Evolutionary conservation across 1,140 invertebrate genomes (phyloP).

Genomic region (Nasonia longicornis): DNA sequence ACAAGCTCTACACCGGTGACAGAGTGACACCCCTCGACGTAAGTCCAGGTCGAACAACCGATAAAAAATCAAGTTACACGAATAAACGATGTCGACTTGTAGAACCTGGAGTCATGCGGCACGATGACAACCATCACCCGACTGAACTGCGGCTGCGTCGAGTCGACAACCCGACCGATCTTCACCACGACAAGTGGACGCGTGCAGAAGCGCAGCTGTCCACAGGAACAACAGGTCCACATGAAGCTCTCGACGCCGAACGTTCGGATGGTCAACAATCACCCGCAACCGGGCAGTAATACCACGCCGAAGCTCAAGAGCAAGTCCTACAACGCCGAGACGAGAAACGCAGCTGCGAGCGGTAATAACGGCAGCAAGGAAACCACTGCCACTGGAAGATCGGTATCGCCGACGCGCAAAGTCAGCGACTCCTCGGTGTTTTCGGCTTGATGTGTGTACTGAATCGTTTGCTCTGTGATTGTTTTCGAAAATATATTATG

Average conservation of each 20-base stretch:
- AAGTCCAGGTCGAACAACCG: neutral
- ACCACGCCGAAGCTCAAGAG: slow-evolving; percentile 6
- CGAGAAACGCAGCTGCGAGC: neutral
- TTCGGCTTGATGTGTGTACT: neutral
- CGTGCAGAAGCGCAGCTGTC: slow-evolving; percentile 43
- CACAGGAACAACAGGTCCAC: slow-evolving; percentile 37
- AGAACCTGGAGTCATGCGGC: slow-evolving; percentile 51
- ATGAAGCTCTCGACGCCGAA: slow-evolving; percentile 38
- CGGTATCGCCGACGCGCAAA: neutral
- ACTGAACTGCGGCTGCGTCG: slow-evolving; percentile 53
- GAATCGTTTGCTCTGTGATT: neutral
- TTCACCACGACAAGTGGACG: slow-evolving; percentile 50
- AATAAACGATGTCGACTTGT: neutral
- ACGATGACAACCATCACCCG: slow-evolving; percentile 54
- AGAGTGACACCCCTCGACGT: neutral
- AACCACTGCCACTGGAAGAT: neutral
- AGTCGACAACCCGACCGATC: slow-evolving; percentile 52
- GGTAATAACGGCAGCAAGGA: neutral
- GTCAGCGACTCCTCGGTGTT: neutral
- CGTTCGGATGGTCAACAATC: slow-evolving; percentile 3
- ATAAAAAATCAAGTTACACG: too few relatives aligned
- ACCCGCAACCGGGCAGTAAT: neutral
- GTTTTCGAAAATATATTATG: too few relatives aligned
- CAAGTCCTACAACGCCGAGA: slow-evolving; percentile 2
- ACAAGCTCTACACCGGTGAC: neutral